These are phyloP conservation scores for Accipiter badius DNA, from an alignment of 2,797 vertebrate genomes.

Conservation along the genomic window DNA sequence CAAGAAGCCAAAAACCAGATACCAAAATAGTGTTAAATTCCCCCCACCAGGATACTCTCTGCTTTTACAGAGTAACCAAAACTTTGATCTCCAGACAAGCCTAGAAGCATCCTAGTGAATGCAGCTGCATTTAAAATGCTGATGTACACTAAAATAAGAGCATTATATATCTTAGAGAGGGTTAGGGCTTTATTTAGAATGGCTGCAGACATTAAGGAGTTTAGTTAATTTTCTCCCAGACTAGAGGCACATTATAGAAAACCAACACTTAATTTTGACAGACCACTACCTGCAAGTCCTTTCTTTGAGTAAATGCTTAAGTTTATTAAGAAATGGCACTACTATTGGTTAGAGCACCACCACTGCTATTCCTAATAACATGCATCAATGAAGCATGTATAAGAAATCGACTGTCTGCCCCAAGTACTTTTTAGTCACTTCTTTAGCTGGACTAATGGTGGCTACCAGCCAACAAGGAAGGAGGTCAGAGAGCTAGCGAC, in stretches of 20 bases:
- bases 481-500: background rate
- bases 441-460: background rate
- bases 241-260: background rate
- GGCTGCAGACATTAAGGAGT: background rate
- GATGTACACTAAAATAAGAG: background rate
- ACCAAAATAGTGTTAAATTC: background rate
- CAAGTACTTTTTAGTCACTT: background rate
- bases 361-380: background rate
- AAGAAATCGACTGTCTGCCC: background rate
- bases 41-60: background rate
- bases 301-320: background rate
- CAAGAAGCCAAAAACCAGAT: background rate
- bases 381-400: fast-evolving
- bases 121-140: background rate
- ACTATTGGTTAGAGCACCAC: background rate
- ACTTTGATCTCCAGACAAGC: background rate
- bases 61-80: background rate
- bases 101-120: background rate
- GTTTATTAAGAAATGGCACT: background rate
- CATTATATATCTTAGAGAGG: background rate
- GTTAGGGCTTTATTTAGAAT: background rate
- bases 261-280: background rate
- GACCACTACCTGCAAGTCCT: background rate
- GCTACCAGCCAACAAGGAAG: background rate
- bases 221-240: background rate